These are phyloP conservation scores for Channa maculata DNA, from an alignment of 2,113 vertebrate species.

Conservation along the genomic window DNA sequence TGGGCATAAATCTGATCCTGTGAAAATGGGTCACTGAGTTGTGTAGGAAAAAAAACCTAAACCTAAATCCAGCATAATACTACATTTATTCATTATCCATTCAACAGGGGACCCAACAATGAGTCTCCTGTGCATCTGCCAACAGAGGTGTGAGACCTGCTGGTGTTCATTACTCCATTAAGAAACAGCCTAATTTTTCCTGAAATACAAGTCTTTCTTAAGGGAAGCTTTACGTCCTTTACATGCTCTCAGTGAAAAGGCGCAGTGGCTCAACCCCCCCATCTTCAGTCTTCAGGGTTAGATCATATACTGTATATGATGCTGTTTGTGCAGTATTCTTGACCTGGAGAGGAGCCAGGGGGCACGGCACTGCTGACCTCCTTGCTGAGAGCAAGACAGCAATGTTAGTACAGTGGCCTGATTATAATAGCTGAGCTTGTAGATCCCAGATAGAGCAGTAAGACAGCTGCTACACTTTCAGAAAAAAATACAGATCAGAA, in stretches of 20 bases:
- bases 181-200: constrained; percentile 11
- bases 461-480: constrained; percentile 8
- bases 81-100: constrained; percentile 43
- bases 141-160: constrained; percentile 23
- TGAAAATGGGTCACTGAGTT: constrained; percentile 62
- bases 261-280: constrained; percentile 10
- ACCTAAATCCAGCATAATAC: constrained; percentile 1
- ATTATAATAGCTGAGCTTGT: constrained; percentile 18
- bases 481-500: constrained; percentile 33
- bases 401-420: not conserved
- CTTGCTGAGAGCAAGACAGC: constrained; percentile 53
- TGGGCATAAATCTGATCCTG: constrained; percentile 53
- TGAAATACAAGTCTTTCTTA: not conserved
- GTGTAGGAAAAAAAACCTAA: constrained; percentile 38
- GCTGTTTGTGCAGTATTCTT: constrained; percentile 55
- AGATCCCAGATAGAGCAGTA: constrained; percentile 34
- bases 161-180: constrained; percentile 33
- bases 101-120: constrained; percentile 27
- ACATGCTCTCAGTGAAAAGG: constrained; percentile 16
- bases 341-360: constrained; percentile 62
- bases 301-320: constrained; percentile 42
- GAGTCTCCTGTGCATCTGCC: constrained; percentile 39
- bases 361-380: constrained; percentile 74
- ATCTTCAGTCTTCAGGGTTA: constrained; percentile 13
- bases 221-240: constrained; percentile 30